phyloP scores from a whole-genome alignment of 2,113 vertebrate genomes.

The Jaculus jaculus region DNA sequence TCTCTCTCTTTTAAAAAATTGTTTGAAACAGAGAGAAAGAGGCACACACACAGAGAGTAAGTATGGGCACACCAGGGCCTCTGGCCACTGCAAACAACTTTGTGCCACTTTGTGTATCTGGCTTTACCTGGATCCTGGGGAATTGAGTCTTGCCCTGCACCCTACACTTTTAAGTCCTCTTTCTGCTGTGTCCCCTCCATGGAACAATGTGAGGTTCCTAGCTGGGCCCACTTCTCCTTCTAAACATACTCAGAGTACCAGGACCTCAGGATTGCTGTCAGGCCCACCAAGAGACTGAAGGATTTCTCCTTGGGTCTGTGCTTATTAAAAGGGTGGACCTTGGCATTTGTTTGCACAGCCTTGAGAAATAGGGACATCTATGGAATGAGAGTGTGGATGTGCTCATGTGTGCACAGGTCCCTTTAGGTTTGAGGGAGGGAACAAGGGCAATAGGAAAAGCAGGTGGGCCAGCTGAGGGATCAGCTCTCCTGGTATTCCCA shows the following conservation, averaged over 20 bases:
- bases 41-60: too few relatives aligned
- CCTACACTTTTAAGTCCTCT: not conserved
- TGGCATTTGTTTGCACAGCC: fast-evolving
- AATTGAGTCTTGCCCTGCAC: not conserved
- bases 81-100: too few relatives aligned
- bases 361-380: not conserved
- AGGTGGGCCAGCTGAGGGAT: not conserved
- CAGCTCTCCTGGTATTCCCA: not conserved
- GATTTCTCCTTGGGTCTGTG: not conserved
- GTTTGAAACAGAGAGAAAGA: too few relatives aligned
- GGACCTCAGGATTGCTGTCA: not conserved
- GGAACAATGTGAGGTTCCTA: not conserved
- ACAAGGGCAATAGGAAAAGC: too few relatives aligned
- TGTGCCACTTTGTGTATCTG: too few relatives aligned
- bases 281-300: not conserved
- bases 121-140: too few relatives aligned
- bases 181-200: too few relatives aligned
- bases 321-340: too few relatives aligned
- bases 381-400: not conserved
- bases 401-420: too few relatives aligned
- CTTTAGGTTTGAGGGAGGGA: not conserved
- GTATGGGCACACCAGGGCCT: too few relatives aligned
- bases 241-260: not conserved
- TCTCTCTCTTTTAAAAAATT: not conserved
- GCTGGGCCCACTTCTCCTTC: not conserved